Conservation (phyloP, 2,888 invertebrate genomes). For the Orthosia incerta region DNA sequence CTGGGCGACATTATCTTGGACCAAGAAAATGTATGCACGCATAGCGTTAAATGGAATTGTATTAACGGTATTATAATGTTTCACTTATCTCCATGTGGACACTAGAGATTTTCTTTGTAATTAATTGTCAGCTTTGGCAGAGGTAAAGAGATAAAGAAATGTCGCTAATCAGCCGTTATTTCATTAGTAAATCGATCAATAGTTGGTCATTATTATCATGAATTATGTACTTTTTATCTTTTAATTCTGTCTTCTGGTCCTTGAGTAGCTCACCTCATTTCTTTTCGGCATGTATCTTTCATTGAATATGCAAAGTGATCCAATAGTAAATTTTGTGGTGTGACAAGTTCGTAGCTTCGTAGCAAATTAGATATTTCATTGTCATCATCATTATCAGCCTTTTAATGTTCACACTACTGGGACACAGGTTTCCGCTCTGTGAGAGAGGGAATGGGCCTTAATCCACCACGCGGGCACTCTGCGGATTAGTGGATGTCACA, state of each 20-base stretch:
- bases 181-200: conserved; percentile 42
- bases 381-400: too few species aligned
- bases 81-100: conserved; percentile 56
- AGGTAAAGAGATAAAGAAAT: conserved; percentile 32
- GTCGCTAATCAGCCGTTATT: conserved; percentile 23
- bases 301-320: conserved; percentile 4
- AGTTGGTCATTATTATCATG: conserved; percentile 30
- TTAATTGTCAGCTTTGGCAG: conserved; percentile 39
- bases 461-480: too few species aligned
- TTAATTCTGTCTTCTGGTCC: conserved; percentile 5
- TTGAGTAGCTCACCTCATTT: conserved; percentile 13
- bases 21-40: conserved; percentile 65
- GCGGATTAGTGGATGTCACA: too few species aligned
- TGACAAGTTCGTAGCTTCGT: not conserved
- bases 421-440: too few species aligned
- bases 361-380: too few species aligned
- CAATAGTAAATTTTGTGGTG: not conserved
- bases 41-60: conserved; percentile 68
- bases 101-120: conserved; percentile 44
- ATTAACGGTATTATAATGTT: conserved; percentile 66
- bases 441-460: too few species aligned
- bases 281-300: not conserved
- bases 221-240: conserved; percentile 15
- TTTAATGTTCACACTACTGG: too few species aligned
- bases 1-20: conserved; percentile 75